These are phyloP conservation scores for Eilema griseolum DNA, from an alignment of 2,888 invertebrate species.

Conservation along the genomic window DNA sequence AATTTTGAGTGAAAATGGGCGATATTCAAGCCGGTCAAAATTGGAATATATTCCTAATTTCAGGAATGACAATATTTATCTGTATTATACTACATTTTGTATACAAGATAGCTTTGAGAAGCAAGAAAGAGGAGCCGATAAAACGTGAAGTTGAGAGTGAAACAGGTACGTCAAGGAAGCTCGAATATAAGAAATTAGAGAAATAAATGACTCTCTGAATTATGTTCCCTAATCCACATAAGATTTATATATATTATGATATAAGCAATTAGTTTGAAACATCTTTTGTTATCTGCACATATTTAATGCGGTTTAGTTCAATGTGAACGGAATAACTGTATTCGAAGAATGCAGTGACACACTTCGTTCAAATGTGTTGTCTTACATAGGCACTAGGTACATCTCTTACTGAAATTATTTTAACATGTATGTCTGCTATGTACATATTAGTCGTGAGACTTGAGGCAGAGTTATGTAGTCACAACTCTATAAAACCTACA, in stretches of 20 bases:
- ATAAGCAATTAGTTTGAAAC: background rate
- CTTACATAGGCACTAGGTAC: constrained; percentile 4
- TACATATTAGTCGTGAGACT: background rate
- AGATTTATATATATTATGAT: background rate
- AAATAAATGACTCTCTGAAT: background rate
- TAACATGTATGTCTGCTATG: too few relatives aligned
- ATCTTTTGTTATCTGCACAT: background rate
- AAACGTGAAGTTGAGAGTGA: constrained; percentile 74
- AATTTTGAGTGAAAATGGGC: constrained; percentile 82
- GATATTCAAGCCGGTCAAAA: constrained; percentile 74
- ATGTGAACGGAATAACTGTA: constrained; percentile 63
- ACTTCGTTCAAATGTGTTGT: constrained; percentile 48
- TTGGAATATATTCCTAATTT: constrained; percentile 66
- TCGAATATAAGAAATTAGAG: constrained; percentile 13
- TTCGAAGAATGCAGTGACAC: constrained; percentile 64
- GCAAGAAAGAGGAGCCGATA: constrained; percentile 72
- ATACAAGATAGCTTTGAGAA: constrained; percentile 74
- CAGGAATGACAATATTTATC: constrained; percentile 67
- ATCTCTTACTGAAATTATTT: constrained; percentile 9
- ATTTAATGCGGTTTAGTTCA: constrained; percentile 43
- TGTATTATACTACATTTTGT: constrained; percentile 76
- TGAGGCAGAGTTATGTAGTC: background rate
- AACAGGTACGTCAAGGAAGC: constrained; percentile 65
- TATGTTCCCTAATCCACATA: background rate
- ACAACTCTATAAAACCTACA: background rate